phyloP scores from a whole-genome alignment of 2,888 invertebrate species.

The Tiphia femorata region DNA sequence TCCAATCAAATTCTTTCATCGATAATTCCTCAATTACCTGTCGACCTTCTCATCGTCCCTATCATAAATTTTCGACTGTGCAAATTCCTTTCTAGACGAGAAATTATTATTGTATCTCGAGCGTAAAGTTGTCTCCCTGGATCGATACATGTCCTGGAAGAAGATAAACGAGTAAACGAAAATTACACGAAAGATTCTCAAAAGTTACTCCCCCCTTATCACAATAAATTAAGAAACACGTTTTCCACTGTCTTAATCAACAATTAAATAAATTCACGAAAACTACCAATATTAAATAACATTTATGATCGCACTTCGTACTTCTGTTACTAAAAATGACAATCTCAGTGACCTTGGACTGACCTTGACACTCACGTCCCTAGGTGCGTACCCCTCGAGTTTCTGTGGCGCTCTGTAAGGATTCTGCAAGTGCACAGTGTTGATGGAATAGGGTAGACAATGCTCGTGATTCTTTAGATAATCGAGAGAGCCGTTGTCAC shows the following conservation, averaged over 20 bases:
- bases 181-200: not conserved
- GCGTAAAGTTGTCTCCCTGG: constrained; percentile 39
- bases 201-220: not conserved
- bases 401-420: constrained; percentile 44
- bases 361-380: constrained; percentile 36
- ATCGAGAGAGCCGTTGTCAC: constrained; percentile 27
- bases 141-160: constrained; percentile 33
- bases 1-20: no score
- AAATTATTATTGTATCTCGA: constrained; percentile 37
- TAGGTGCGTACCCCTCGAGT: constrained; percentile 46
- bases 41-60: constrained; percentile 19
- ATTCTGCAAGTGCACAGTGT: constrained; percentile 53
- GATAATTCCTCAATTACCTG: constrained; percentile 22
- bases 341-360: no score
- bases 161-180: not conserved
- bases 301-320: no score
- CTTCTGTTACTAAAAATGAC: no score
- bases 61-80: constrained; percentile 6
- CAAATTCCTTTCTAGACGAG: constrained; percentile 2
- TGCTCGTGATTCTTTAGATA: constrained; percentile 33
- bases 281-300: no score
- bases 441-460: constrained; percentile 40
- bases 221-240: no score
- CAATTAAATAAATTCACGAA: no score
- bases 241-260: no score